Evolutionary conservation across 2,888 invertebrate species (phyloP), one percentile per base, ranked within the genome.

Genomic region (Acanthosepion lycidas): DNA sequence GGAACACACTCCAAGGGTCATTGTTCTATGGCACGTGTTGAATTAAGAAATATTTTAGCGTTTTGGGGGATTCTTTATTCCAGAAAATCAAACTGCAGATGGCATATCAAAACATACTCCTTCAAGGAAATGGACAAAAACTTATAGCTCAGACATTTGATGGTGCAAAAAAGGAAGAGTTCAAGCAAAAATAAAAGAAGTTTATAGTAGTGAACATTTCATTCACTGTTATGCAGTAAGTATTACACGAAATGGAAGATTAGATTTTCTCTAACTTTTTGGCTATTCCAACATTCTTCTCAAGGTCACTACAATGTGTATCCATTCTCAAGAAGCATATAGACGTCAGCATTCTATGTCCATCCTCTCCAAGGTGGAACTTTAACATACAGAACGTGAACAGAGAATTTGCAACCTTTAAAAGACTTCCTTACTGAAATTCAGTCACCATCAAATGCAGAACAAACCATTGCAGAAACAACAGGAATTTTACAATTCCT

Each of bases 51-150:
- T 91, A 91, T 91, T 91, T 91, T 12, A 91, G 33, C 91, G 48
- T 91, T 91, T 91, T 91, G 4, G 4, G n/a, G 91, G 91, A 91
- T 91, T 91, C 91, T 59, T 59, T 59, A 59, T 20, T 42, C 59
- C 59, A 59, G 59, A 91, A 91, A 91, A 18, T 91, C 33, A 33
- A 91, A 20, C 33, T 91, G 42, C 42, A 42, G 42, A 42, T 42
- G 48, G 48, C 91, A n/a, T 91, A 91, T 91, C 91, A 91, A n/a
- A 91, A 91, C 33, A 91, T 48, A 91, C 1, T 91, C 33, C 33
- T 91, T 91, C 33, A 91, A 91, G 33, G 91, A 91, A 91, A 91
- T 91, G 33, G 33, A n/a, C 91, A 91, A 91, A 91, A 91, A 91
- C 33, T 6, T 6, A 91, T 42, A 91, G 91, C 33, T 42, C 48